Base-by-base conservation (phyloP, 2,113 vertebrate genomes). In the Hyaena hyaena region DNA sequence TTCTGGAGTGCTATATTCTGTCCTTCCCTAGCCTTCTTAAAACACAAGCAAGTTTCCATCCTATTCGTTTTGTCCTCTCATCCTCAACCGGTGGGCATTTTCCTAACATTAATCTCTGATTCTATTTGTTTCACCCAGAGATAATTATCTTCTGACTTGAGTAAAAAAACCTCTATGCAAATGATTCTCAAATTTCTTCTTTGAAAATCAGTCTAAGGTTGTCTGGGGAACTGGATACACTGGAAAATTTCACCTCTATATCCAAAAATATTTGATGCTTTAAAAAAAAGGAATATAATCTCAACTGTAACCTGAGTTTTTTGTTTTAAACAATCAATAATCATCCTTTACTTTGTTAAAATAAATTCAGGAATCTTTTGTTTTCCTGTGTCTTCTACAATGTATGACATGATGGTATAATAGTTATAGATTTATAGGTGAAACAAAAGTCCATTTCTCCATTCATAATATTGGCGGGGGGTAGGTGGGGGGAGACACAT, bases 131-230 rank as follows among this genome's bases (percentile, higher is more conserved):
- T 15, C 39, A 83, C 9, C 31, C 33, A 63, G 28, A 35, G 50
- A 93, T 84, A 93, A 84, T 58, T 26, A 96, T 24, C 19, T 76
- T 17, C 19, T 73, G 88, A 69, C 26, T 45, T 93, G 53, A 97
- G 92, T 24, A 15, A 96, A 15, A 96, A 97, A 88, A 88, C 26
- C 10, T 82, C 48, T 87, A 93, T 3, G 33, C 39, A 86, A 93
- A 76, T 86, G 19, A 96, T 74, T 80, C 28, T 92, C 33, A 92
- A 53, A 31, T 73, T 89, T 97, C 66, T 97, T 95, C 84, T 93
- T 39, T 96, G 73, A 95, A 95, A 97, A 71, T 83, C 93, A 93
- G 65, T 24, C 12, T 58, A 86, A 94, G 26, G 68, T 82, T 68
- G 69, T 93, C 55, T 63, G 15, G 33, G 2, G 33, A 95, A 12